Percentiles rank a stretch among this genome's conserved stretches.
These are phyloP conservation scores for Phrixothrix hirtus DNA, from an alignment of 2,888 invertebrate species.

Conservation along the genomic window DNA sequence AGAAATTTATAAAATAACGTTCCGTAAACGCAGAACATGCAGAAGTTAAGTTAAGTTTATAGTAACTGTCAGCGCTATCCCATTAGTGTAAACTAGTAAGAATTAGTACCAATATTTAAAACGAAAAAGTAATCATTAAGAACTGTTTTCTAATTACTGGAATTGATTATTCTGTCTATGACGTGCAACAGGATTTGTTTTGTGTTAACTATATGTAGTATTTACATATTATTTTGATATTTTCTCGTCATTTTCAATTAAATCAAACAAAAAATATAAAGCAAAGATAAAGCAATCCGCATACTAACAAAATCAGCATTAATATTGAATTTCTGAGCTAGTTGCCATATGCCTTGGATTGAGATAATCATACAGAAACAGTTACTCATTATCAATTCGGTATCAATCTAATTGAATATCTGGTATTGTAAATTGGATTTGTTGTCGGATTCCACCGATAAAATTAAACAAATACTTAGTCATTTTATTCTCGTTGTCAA, in stretches of 20 bases:
- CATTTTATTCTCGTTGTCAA: conserved; percentile 18
- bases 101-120: too few relatives aligned
- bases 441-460: conserved; percentile 31
- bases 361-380: conserved; percentile 35
- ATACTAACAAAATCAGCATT: conserved; percentile 31
- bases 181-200: too few relatives aligned
- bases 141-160: conserved; percentile 27
- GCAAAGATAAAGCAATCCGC: conserved; percentile 19
- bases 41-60: too few relatives aligned
- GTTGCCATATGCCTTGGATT: conserved; percentile 34
- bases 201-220: too few relatives aligned
- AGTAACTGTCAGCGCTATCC: too few relatives aligned
- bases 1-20: too few relatives aligned
- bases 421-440: conserved; percentile 32
- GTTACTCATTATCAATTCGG: conserved; percentile 30
- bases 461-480: conserved; percentile 27
- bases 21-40: too few relatives aligned
- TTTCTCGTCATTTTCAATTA: conserved; percentile 19
- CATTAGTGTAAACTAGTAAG: too few relatives aligned
- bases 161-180: too few relatives aligned
- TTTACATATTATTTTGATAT: conserved; percentile 5
- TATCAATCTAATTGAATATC: conserved; percentile 37
- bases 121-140: too few relatives aligned
- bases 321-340: conserved; percentile 37
- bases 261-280: conserved; percentile 20